These are phyloP conservation scores for Tragelaphus oryx DNA, from an alignment of 2,797 vertebrate species.

Conservation along the genomic window DNA sequence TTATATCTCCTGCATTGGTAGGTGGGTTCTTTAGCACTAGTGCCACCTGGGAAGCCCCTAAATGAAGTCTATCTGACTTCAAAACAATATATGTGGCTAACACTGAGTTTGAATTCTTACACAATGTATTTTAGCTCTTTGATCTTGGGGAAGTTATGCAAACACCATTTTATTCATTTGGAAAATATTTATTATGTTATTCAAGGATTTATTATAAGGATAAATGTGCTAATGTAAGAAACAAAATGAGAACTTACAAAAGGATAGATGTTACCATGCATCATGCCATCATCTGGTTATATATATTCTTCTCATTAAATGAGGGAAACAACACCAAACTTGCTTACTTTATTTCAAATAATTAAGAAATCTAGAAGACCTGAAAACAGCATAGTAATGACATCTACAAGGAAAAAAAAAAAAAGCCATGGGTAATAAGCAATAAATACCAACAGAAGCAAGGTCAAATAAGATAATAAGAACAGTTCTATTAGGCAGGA, in stretches of 20 bases:
- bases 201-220: not conserved
- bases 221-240: not conserved
- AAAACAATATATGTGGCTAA: not conserved
- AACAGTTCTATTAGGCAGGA: not conserved
- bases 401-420: not conserved
- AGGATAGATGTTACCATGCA: not conserved
- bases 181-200: not conserved
- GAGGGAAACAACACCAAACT: not conserved
- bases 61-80: not conserved
- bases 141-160: not conserved
- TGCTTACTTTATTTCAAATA: not conserved
- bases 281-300: not conserved
- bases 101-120: not conserved
- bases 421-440: not conserved
- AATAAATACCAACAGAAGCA: not conserved
- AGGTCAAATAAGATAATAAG: constrained; percentile 38
- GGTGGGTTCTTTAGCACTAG: not conserved
- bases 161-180: not conserved
- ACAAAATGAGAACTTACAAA: not conserved
- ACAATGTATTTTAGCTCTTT: not conserved
- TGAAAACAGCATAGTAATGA: not conserved
- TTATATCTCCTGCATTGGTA: not conserved
- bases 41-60: not conserved
- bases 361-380: not conserved
- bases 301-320: not conserved